A percentile compares a stretch with the other conserved stretches of the same genome.
These are phyloP conservation scores for Hanleya hanleyi DNA, from an alignment of 2,888 invertebrate species.

Conservation along the genomic window DNA sequence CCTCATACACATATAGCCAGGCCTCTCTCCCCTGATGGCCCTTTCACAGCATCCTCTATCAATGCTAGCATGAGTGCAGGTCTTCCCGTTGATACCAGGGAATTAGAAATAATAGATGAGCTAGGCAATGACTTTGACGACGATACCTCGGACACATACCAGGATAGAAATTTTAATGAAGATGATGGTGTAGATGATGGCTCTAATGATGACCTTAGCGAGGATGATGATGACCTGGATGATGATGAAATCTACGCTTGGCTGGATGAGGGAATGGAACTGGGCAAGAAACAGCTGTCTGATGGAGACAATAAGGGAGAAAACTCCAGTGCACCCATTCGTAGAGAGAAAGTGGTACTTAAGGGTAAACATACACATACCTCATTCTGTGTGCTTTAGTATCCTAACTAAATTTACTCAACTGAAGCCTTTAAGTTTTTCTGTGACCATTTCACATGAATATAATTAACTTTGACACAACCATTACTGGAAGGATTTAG, in stretches of 20 bases:
- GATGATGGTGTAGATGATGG: constrained; percentile 10
- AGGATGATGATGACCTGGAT: constrained; percentile 27
- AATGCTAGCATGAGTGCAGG: neutral
- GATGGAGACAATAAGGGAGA: neutral
- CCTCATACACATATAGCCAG: no score
- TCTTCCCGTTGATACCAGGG: neutral
- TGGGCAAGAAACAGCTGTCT: neutral
- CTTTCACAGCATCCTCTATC: neutral
- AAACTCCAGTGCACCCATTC: constrained; percentile 14
- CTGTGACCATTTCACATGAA: no score
- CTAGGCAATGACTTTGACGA: constrained; percentile 22
- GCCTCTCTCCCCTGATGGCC: neutral
- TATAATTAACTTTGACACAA: no score
- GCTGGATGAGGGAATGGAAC: constrained; percentile 35
- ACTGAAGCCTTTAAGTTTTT: no score
- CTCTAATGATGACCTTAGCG: constrained; percentile 3
- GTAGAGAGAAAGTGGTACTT: constrained; percentile 37
- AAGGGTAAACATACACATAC: no score
- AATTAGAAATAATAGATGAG: constrained; percentile 38
- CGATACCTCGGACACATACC: no score
- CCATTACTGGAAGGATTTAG: no score
- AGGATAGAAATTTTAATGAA: no score
- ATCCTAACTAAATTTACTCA: no score
- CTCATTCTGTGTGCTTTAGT: no score
- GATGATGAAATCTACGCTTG: constrained; percentile 41